Evolutionary conservation across 2,113 vertebrate genomes (phyloP), one percentile per base, ranked within the genome.

Genomic region (Saccopteryx bilineata): DNA sequence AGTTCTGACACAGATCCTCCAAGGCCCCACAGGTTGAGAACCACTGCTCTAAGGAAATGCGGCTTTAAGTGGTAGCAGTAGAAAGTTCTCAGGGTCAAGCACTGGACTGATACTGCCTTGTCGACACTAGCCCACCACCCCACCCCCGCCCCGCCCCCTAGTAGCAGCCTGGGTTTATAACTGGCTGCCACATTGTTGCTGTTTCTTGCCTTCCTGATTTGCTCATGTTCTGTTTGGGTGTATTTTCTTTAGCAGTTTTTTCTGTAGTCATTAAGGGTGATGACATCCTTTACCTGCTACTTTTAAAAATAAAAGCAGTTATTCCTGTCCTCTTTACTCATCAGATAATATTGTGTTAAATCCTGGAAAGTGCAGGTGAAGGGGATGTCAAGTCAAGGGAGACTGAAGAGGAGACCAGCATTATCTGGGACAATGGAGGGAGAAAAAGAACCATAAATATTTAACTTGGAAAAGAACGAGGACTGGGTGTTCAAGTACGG

Each of bases 221-320:
- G 18, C 24, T 74, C 26, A 68, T 72, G 9, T 81, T 86, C 65
- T 90, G 13, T 48, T 84, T 74, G 11, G 75, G 5, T 80, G 1
- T 71, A 1, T 83, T 71, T 81, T 75, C n/a, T 83, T 79, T 58
- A 58, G 56, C 18, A 52, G 23, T 71, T 72, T 54, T 31, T 72
- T 83, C 66, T 82, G 24, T 94, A 68, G 60, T 19, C 58, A 46
- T 68, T 93, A 56, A 87, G 28, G 24, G 52, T 33, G 17, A 87
- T 28, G 23, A 56, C 17, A n/a, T 28, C 56, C 28, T 82, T 63
- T 63, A 58, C 52, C 66, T 52, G 11, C 21, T 24, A 5, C 28
- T 74, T 7, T 85, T 91, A 17, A 93, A 48, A 71, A 90, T 82
- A 90, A 76, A 93, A n/a, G 54, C 46, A 69, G 48, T 65, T n/a